Conservation (phyloP, 2,113 vertebrate genomes). For the Solea senegalensis region DNA sequence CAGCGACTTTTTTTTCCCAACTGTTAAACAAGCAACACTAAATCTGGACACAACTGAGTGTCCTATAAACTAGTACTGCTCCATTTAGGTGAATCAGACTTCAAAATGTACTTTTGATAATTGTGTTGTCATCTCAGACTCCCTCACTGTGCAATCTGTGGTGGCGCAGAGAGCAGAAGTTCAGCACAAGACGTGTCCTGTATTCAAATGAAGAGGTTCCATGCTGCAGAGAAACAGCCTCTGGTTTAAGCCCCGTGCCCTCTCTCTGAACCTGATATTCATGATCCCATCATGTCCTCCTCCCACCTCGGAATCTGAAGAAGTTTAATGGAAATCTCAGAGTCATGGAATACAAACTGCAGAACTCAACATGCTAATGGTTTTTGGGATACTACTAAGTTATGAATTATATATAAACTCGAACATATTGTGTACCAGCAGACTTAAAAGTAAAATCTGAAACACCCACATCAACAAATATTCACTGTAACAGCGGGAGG, state of each 20-base stretch:
- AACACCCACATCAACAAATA: constrained; percentile 3
- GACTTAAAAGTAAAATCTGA: neutral
- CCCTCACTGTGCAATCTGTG: neutral
- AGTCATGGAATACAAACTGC: constrained; percentile 1
- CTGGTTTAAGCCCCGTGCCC: neutral
- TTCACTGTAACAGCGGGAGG: neutral
- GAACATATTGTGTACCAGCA: neutral
- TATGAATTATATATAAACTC: constrained; percentile 37
- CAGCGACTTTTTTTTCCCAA: neutral
- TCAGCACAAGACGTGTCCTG: constrained; percentile 7
- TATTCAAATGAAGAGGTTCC: constrained; percentile 15
- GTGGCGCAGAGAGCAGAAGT: constrained; percentile 18
- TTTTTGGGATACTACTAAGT: neutral
- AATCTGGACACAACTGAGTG: neutral
- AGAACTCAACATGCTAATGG: neutral
- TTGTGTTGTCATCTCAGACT: neutral
- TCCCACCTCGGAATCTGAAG: constrained; percentile 13
- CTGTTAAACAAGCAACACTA: neutral
- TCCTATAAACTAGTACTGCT: no score
- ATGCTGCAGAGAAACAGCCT: constrained; percentile 6
- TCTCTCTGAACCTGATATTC: constrained; percentile 31
- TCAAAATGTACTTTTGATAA: neutral
- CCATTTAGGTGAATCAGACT: neutral
- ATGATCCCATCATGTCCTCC: neutral
- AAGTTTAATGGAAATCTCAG: constrained; percentile 4